Percentiles rank a stretch among this genome's conserved stretches.
phyloP scores from a whole-genome alignment of 2,888 invertebrate species.

The Drosophila mettleri region DNA sequence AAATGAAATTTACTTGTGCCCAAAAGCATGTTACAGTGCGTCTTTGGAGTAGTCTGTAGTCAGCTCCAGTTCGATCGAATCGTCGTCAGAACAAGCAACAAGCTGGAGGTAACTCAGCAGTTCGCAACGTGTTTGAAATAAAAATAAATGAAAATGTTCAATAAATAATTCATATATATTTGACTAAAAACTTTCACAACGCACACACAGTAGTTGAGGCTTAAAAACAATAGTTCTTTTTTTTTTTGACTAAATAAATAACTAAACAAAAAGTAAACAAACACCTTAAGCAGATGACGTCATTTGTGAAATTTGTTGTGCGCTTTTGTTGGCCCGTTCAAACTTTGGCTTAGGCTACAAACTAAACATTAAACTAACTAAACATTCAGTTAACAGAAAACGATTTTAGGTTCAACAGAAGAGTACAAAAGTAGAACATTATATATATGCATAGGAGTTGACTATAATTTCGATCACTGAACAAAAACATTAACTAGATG shows the following conservation, averaged over 20 bases:
- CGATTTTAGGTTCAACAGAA: constrained; percentile 12
- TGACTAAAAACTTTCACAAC: constrained; percentile 62
- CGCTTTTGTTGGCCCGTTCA: constrained; percentile 15
- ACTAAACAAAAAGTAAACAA: constrained; percentile 46
- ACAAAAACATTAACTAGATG: constrained; percentile 36
- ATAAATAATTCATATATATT: constrained; percentile 72
- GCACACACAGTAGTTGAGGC: constrained; percentile 34
- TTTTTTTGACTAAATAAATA: constrained; percentile 63
- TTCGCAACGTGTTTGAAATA: neutral
- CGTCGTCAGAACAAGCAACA: constrained; percentile 1
- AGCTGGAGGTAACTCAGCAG: too few relatives aligned
- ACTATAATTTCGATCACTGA: constrained; percentile 65
- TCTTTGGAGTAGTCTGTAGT: neutral
- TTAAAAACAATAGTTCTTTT: constrained; percentile 43
- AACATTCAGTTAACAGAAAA: constrained; percentile 54
- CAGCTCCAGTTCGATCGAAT: neutral
- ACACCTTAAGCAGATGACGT: constrained; percentile 28
- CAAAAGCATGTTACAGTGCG: constrained; percentile 8
- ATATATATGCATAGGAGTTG: constrained; percentile 27
- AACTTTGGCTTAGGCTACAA: constrained; percentile 38
- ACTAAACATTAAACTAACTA: constrained; percentile 53
- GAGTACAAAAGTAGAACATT: constrained; percentile 15
- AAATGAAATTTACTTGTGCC: neutral
- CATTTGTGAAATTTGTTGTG: constrained; percentile 29
- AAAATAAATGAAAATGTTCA: constrained; percentile 39